phyloP scores from a whole-genome alignment of 2,113 vertebrate genomes.

The Typhlomys cinereus region DNA sequence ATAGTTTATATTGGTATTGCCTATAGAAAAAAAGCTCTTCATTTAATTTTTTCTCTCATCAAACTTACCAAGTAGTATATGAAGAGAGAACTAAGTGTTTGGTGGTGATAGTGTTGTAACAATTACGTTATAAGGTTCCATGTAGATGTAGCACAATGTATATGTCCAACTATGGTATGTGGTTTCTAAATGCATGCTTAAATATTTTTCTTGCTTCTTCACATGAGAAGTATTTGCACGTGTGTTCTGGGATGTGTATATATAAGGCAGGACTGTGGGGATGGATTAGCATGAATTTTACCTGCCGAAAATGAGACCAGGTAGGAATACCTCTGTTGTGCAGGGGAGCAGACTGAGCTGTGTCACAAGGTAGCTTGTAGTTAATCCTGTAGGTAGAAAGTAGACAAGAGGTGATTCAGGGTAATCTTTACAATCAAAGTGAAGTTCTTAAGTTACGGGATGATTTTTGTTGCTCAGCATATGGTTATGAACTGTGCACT shows the following conservation, averaged over 20 bases:
- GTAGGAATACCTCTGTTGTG: background rate
- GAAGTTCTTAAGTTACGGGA: background rate
- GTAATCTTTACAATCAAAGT: background rate
- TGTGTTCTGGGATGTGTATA: background rate
- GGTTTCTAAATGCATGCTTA: background rate
- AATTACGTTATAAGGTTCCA: background rate
- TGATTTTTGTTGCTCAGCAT: slow-evolving; percentile 46
- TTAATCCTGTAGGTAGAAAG: background rate
- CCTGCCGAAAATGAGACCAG: background rate
- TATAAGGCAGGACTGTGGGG: background rate
- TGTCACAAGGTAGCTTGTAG: background rate
- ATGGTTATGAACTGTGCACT: slow-evolving; percentile 45
- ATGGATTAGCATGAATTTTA: background rate
- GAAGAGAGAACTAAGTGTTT: background rate
- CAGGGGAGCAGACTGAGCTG: background rate
- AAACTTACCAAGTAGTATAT: background rate
- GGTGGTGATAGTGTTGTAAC: background rate
- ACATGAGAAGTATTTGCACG: background rate
- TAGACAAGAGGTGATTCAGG: background rate
- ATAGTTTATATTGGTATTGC: background rate
- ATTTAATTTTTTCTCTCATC: background rate
- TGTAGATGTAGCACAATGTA: background rate
- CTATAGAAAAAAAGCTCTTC: background rate
- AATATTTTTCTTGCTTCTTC: background rate
- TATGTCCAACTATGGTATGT: background rate